Conservation (phyloP, 2,888 invertebrate species). For the Autographa gamma region DNA sequence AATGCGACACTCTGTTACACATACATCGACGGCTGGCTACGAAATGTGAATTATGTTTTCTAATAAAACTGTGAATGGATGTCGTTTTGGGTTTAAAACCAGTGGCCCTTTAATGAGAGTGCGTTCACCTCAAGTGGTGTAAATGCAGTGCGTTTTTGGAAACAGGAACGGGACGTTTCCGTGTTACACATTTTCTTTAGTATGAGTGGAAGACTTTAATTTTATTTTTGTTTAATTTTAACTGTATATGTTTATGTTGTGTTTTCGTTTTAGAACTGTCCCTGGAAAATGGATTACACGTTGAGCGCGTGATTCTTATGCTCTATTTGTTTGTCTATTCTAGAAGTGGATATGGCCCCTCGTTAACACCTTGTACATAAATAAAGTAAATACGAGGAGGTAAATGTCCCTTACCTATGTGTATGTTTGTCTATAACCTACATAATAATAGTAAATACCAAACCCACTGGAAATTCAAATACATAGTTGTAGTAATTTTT, state of each 20-base stretch:
- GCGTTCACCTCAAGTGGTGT: slow-evolving; percentile 81
- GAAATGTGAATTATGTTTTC: neutral
- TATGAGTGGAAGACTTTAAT: slow-evolving; percentile 59
- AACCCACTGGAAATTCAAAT: no score
- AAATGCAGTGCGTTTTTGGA: slow-evolving; percentile 81
- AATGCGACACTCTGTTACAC: slow-evolving; percentile 72
- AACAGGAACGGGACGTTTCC: slow-evolving; percentile 79
- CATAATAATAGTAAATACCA: no score
- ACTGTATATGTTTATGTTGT: slow-evolving; percentile 40
- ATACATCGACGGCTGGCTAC: slow-evolving; percentile 62
- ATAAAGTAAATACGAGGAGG: neutral
- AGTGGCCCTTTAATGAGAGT: slow-evolving; percentile 86
- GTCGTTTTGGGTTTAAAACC: slow-evolving; percentile 69
- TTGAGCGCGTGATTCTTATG: slow-evolving; percentile 33
- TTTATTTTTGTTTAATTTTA: slow-evolving; percentile 57
- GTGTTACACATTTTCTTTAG: slow-evolving; percentile 73
- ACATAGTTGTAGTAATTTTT: neutral
- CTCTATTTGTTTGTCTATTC: slow-evolving; percentile 51
- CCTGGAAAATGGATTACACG: slow-evolving; percentile 31
- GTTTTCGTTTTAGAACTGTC: slow-evolving; percentile 30
- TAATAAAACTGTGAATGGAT: slow-evolving; percentile 65
- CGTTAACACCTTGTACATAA: neutral
- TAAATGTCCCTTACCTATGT: neutral
- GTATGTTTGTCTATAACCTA: neutral
- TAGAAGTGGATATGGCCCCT: slow-evolving; percentile 16